Conservation (phyloP, 2,888 invertebrate genomes). For the Trissoscelio sp. region DNA sequence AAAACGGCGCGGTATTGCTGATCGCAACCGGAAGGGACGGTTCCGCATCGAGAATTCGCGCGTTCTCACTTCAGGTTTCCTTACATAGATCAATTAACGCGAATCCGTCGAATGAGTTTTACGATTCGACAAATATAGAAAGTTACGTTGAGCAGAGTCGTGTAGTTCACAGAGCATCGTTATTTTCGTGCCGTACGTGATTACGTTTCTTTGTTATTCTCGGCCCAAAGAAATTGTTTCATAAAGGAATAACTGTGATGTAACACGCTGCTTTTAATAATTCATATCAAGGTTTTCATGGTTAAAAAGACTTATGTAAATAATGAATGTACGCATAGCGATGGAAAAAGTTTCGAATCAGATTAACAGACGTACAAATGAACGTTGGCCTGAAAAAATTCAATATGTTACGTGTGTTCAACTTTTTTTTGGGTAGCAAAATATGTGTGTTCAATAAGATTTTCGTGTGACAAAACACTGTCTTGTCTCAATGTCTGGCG, state of each 20-base stretch:
- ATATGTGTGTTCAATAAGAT: slow-evolving; percentile 18
- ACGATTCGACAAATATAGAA: slow-evolving; percentile 70
- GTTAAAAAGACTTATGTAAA: slow-evolving; percentile 59
- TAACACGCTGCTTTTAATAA: slow-evolving; percentile 53
- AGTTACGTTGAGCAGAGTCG: slow-evolving; percentile 55
- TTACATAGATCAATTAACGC: slow-evolving; percentile 70
- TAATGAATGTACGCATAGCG: slow-evolving; percentile 34
- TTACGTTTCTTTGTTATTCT: slow-evolving; percentile 61
- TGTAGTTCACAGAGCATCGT: slow-evolving; percentile 58
- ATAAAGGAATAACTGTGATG: slow-evolving; percentile 50
- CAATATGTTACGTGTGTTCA: slow-evolving; percentile 22
- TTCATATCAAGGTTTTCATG: slow-evolving; percentile 63
- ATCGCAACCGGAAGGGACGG: slow-evolving; percentile 67
- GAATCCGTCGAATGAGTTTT: slow-evolving; percentile 70
- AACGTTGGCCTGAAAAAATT: slow-evolving; percentile 29
- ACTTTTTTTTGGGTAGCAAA: too few relatives aligned
- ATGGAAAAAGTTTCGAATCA: slow-evolving; percentile 36
- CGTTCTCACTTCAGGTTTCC: slow-evolving; percentile 69
- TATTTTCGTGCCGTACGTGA: slow-evolving; percentile 60
- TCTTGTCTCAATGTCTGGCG: slow-evolving; percentile 25
- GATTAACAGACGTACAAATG: slow-evolving; percentile 31
- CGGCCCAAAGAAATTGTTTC: slow-evolving; percentile 62
- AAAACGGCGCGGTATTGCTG: slow-evolving; percentile 45
- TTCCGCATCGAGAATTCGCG: slow-evolving; percentile 60
- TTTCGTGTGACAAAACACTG: slow-evolving; percentile 14